Evolutionary conservation across 2,888 invertebrate species (phyloP).

Genomic region (Chromoteleia sp.): DNA sequence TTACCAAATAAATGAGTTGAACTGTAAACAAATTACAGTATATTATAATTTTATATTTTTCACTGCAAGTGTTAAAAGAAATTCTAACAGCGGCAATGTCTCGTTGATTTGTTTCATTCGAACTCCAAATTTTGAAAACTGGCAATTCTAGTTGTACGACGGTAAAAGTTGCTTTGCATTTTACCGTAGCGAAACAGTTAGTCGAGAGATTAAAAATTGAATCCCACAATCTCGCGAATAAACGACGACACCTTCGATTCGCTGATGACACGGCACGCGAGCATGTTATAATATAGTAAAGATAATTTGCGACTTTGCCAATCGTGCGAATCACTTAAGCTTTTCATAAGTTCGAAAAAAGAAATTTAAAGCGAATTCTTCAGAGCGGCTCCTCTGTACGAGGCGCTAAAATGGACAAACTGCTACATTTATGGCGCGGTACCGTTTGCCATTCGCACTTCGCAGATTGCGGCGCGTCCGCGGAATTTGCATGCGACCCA

Average conservation of each 20-base stretch:
- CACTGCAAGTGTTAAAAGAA: too few relatives aligned
- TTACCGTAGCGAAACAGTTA: too few relatives aligned
- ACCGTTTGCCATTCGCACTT: slow-evolving; percentile 67
- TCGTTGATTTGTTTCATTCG: too few relatives aligned
- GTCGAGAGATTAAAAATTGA: too few relatives aligned
- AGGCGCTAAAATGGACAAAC: slow-evolving; percentile 53
- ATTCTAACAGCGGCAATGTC: too few relatives aligned
- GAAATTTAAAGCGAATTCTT: slow-evolving; percentile 18
- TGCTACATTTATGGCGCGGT: slow-evolving; percentile 69
- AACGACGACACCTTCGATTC: background rate
- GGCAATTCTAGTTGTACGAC: too few relatives aligned
- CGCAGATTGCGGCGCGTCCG: slow-evolving; percentile 19
- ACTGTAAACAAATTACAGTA: too few relatives aligned
- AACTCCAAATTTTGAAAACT: too few relatives aligned
- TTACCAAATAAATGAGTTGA: too few relatives aligned
- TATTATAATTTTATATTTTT: too few relatives aligned
- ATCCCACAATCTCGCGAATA: background rate
- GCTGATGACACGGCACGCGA: background rate
- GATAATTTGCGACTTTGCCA: slow-evolving; percentile 10
- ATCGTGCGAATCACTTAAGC: slow-evolving; percentile 1
- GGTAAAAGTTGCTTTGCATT: too few relatives aligned
- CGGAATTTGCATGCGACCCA: slow-evolving; percentile 62
- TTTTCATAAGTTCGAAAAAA: slow-evolving; percentile 19
- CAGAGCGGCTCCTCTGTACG: slow-evolving; percentile 32
- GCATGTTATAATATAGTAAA: background rate